Evolutionary conservation across 2,888 invertebrate species (phyloP).

Genomic region (Stenoptilia bipunctidactyla): DNA sequence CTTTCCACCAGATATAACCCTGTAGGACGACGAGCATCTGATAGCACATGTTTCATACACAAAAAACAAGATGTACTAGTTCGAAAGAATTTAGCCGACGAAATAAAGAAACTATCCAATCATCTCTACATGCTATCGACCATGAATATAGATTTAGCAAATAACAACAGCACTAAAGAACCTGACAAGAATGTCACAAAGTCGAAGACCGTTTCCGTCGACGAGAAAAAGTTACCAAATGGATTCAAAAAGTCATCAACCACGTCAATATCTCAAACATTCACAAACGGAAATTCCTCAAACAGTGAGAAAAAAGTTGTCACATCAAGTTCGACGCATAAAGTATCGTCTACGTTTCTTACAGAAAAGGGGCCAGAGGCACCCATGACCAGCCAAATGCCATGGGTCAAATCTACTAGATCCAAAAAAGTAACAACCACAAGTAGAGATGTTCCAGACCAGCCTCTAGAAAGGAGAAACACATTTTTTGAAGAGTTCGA

Average conservation of each 20-base stretch:
- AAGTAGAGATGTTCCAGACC: conserved; percentile 80
- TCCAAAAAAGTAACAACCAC: conserved; percentile 77
- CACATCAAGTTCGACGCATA: conserved; percentile 53
- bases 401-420: conserved; percentile 62
- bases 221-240: conserved; percentile 42
- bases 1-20: conserved; percentile 49
- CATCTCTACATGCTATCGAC: conserved; percentile 80
- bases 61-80: conserved; percentile 74
- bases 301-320: conserved; percentile 38
- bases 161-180: conserved; percentile 53
- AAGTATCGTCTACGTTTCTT: conserved; percentile 46
- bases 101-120: conserved; percentile 86
- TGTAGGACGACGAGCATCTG: conserved; percentile 82
- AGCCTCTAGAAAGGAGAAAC: conserved; percentile 70
- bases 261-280: conserved; percentile 32
- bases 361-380: conserved; percentile 47
- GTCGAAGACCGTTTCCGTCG: conserved; percentile 35
- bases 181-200: conserved; percentile 50
- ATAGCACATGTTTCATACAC: conserved; percentile 78
- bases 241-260: conserved; percentile 46
- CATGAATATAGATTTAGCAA: conserved; percentile 70
- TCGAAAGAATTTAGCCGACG: conserved; percentile 81
- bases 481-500: conserved; percentile 65
- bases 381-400: conserved; percentile 65
- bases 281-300: conserved; percentile 43